Percentiles rank a stretch among this genome's conserved stretches.
Evolutionary conservation across 2,113 vertebrate species (phyloP).

Genomic region (Spizaetus ornatus): DNA sequence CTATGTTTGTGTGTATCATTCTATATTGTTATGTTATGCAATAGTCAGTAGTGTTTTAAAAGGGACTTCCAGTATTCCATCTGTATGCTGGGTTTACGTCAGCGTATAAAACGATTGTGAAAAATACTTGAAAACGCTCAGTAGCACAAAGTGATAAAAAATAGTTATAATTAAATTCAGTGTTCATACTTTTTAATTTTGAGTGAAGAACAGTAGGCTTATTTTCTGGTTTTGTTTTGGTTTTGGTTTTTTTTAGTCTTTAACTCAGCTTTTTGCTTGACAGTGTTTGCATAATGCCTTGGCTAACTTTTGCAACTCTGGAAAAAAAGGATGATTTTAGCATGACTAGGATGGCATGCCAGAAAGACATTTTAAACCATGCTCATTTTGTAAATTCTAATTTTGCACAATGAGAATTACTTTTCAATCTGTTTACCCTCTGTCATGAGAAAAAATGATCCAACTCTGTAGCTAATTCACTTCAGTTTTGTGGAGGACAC

Average conservation of each 20-base stretch:
- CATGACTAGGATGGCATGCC: not conserved
- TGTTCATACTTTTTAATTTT: not conserved
- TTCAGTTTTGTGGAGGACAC: not conserved
- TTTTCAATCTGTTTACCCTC: not conserved
- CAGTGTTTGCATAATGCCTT: not conserved
- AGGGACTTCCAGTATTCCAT: not conserved
- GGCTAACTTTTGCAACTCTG: not conserved
- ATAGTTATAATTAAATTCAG: not conserved
- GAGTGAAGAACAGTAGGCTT: not conserved
- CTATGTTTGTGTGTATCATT: not conserved
- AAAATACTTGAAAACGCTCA: not conserved
- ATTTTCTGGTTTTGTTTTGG: not conserved
- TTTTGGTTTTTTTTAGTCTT: not conserved
- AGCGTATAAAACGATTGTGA: not conserved
- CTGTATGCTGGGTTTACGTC: not conserved
- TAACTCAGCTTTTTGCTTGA: not conserved
- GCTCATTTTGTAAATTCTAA: not conserved
- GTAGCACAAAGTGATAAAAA: not conserved
- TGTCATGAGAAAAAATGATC: not conserved
- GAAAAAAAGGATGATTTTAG: not conserved
- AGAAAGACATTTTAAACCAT: not conserved
- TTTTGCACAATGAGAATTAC: not conserved
- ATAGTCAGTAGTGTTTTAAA: not conserved
- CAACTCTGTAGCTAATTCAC: not conserved
- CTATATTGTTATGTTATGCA: rapidly evolving